A percentile compares a stretch with the other conserved stretches of the same genome.
These are phyloP conservation scores for Engystomops pustulosus DNA, from an alignment of 2,113 vertebrate species.

Conservation along the genomic window DNA sequence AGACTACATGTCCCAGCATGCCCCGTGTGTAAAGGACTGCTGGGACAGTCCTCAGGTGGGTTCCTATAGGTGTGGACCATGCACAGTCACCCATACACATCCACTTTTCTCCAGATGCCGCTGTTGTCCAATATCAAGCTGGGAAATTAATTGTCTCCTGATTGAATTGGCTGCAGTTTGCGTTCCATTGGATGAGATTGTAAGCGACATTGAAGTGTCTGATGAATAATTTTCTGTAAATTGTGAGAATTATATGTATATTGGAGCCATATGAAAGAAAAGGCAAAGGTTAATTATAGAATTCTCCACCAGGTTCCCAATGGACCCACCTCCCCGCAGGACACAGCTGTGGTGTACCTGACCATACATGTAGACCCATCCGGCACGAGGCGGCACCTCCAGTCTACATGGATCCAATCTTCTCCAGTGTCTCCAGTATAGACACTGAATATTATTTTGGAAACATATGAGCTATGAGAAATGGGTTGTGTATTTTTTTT, in stretches of 20 bases:
- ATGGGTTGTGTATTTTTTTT: too few relatives aligned
- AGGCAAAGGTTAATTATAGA: not conserved
- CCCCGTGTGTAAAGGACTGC: too few relatives aligned
- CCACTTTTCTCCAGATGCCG: not conserved
- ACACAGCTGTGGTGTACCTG: not conserved
- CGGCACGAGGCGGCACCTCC: too few relatives aligned
- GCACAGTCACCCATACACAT: not conserved
- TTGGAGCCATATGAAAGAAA: not conserved
- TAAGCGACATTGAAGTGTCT: not conserved
- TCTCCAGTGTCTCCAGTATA: not conserved
- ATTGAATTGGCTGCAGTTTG: not conserved
- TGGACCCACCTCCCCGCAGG: not conserved
- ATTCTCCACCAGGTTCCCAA: not conserved
- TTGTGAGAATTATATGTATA: not conserved
- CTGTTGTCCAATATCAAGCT: not conserved
- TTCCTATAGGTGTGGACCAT: not conserved
- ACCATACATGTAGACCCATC: not conserved
- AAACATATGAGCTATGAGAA: too few relatives aligned
- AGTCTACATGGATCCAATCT: too few relatives aligned
- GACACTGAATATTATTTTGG: not conserved
- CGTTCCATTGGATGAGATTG: not conserved
- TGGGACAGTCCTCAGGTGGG: not conserved
- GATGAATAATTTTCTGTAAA: not conserved
- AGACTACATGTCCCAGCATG: not conserved
- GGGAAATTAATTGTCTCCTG: conserved; percentile 12